A percentile compares a stretch with the other conserved stretches of the same genome.
Conservation (phyloP, 2,888 invertebrate genomes). For the Pasiphila rectangulata region DNA sequence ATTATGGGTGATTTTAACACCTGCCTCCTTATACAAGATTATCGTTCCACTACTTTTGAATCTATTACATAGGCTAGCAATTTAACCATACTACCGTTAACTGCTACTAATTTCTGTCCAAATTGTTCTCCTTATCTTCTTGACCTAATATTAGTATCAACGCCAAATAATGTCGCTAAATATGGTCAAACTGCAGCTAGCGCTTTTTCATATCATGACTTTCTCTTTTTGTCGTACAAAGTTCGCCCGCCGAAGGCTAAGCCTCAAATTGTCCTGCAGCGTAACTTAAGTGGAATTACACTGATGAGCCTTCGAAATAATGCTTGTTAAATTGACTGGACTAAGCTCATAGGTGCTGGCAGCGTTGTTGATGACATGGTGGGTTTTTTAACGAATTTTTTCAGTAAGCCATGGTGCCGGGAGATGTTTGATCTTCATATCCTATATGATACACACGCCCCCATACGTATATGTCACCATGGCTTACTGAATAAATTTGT, state of each 20-base stretch:
- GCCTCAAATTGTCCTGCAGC: too few species aligned
- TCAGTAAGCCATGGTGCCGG: too few species aligned
- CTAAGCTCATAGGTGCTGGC: neutral
- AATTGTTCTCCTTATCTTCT: neutral
- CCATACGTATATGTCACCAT: neutral
- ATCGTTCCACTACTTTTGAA: neutral
- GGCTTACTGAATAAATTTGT: neutral
- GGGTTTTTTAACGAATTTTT: neutral
- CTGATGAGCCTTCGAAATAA: neutral
- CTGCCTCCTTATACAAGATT: neutral
- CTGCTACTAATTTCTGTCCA: conserved; percentile 1
- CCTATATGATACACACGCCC: conserved; percentile 3
- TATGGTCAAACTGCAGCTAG: neutral
- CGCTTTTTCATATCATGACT: conserved; percentile 4
- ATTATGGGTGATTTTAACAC: too few species aligned
- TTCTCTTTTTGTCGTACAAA: neutral
- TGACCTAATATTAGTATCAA: conserved; percentile 1
- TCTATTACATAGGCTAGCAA: neutral
- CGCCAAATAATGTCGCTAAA: too few species aligned
- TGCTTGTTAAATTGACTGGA: conserved; percentile 1
- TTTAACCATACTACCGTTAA: neutral
- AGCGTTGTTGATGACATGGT: neutral
- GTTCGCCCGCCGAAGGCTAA: too few species aligned
- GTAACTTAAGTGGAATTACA: too few species aligned
- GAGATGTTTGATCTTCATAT: too few species aligned